phyloP scores from a whole-genome alignment of 1,140 invertebrate species.

The Eriosoma lanigerum region DNA sequence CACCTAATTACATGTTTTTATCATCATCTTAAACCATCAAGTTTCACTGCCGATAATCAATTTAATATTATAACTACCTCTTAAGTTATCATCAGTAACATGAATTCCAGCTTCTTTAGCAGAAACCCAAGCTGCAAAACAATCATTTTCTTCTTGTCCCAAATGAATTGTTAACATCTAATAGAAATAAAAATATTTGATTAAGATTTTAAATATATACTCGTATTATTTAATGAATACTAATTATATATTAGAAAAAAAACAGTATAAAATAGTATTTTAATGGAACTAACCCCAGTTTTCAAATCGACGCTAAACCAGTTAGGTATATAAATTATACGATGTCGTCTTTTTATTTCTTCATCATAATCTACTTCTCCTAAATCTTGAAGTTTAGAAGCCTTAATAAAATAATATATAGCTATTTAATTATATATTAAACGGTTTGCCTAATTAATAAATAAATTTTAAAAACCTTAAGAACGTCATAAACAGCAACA shows the following conservation, averaged over 20 bases:
- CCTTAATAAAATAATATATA: constrained; percentile 60
- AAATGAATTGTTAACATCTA: constrained; percentile 97
- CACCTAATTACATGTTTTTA: too few species aligned
- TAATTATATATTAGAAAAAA: not conserved
- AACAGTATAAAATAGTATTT: not conserved
- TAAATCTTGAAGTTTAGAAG: constrained; percentile 87
- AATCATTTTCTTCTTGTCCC: constrained; percentile 95
- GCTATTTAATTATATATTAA: constrained; percentile 24
- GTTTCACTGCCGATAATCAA: too few species aligned
- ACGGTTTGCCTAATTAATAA: not conserved
- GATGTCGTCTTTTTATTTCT: constrained; percentile 88
- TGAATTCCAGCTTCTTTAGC: constrained; percentile 89
- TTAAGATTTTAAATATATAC: constrained; percentile 23
- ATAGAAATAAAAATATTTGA: constrained; percentile 52
- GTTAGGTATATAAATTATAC: constrained; percentile 95
- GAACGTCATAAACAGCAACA: constrained; percentile 96
- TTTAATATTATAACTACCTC: constrained; percentile 63
- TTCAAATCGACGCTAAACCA: constrained; percentile 99
- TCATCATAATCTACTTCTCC: constrained; percentile 92
- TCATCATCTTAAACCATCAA: too few species aligned
- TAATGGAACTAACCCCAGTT: constrained; percentile 75
- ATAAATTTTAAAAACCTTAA: constrained; percentile 67
- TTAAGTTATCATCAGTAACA: constrained; percentile 77
- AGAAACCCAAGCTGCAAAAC: constrained; percentile 97
- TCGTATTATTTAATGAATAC: not conserved